phyloP scores from a whole-genome alignment of 2,888 invertebrate genomes.

The Orgyia antiqua region DNA sequence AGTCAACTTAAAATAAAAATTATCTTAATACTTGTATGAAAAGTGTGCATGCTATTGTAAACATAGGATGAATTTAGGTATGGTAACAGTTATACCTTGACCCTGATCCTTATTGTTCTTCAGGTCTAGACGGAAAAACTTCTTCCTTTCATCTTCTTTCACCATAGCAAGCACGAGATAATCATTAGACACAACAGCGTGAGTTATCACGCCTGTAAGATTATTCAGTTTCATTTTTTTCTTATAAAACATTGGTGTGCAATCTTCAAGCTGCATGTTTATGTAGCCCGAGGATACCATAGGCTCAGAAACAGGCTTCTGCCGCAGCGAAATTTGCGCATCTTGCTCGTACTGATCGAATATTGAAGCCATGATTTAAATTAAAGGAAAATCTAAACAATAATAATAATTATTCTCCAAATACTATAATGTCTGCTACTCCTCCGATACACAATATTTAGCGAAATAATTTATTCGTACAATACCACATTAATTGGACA shows the following conservation, averaged over 20 bases:
- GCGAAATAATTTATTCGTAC: too few species aligned
- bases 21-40: too few species aligned
- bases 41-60: too few species aligned
- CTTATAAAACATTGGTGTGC: conserved; percentile 91
- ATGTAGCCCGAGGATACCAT: conserved; percentile 75
- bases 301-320: conserved; percentile 53
- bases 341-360: conserved; percentile 91
- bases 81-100: conserved; percentile 79
- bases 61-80: too few species aligned
- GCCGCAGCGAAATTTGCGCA: conserved; percentile 74
- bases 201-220: conserved; percentile 87
- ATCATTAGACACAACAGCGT: conserved; percentile 89
- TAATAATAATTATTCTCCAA: too few species aligned
- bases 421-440: too few species aligned
- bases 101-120: conserved; percentile 83
- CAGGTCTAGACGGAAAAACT: conserved; percentile 88
- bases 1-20: background rate
- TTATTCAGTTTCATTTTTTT: conserved; percentile 86
- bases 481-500: too few species aligned
- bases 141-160: conserved; percentile 73
- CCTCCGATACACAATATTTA: too few species aligned
- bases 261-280: conserved; percentile 80
- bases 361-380: conserved; percentile 89
- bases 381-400: too few species aligned
- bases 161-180: conserved; percentile 90